Evolutionary conservation across 2,888 invertebrate genomes (phyloP).

Genomic region (Drosophila subquinaria): DNA sequence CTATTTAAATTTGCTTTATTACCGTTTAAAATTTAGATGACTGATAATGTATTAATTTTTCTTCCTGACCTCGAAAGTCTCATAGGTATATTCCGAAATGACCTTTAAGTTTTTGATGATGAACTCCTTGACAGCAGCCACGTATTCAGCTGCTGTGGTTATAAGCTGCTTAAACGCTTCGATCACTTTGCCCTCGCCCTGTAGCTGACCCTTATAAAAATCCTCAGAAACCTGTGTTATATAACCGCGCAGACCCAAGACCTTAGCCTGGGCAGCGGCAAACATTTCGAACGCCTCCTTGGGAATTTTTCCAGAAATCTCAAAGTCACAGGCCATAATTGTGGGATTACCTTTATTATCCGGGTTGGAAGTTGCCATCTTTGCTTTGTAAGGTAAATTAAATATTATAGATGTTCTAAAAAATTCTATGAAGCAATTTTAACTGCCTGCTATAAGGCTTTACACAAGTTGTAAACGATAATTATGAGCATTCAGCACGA

Average conservation of each 20-base stretch:
- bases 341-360: neutral
- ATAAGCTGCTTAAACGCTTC: conserved; percentile 60
- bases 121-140: conserved; percentile 64
- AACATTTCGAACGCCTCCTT: conserved; percentile 65
- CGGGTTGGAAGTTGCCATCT: conserved; percentile 35
- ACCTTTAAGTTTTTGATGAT: conserved; percentile 51
- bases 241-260: conserved; percentile 58
- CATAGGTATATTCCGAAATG: conserved; percentile 51
- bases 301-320: conserved; percentile 50
- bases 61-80: conserved; percentile 51
- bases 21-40: neutral
- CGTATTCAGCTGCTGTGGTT: conserved; percentile 52
- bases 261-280: conserved; percentile 52
- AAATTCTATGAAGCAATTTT: conserved; percentile 22
- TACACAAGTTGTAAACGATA: conserved; percentile 2
- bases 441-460: conserved; percentile 25
- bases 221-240: conserved; percentile 44
- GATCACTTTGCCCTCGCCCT: conserved; percentile 64
- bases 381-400: neutral
- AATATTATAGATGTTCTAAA: neutral
- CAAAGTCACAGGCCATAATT: conserved; percentile 63
- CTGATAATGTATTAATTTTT: neutral
- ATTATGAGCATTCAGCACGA: conserved; percentile 28
- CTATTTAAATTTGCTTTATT: conserved; percentile 5
- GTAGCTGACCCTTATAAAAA: conserved; percentile 45